Base-by-base conservation (phyloP, 2,888 invertebrate genomes). In the Empis stercorea region DNA sequence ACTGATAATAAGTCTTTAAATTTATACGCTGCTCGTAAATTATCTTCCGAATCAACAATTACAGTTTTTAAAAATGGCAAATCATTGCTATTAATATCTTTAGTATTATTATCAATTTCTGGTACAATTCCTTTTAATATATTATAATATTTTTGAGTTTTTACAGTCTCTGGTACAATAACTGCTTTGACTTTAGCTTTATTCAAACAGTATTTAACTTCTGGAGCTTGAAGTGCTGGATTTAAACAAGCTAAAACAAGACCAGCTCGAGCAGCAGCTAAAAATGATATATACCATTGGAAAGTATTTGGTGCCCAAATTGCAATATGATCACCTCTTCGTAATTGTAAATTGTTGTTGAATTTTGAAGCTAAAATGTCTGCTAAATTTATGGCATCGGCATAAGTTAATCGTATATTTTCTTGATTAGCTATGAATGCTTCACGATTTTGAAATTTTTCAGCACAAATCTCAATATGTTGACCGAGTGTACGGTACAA, bases 301-400 rank as follows among this genome's bases (percentile, higher is more conserved):
- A 76, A 63, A 32, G 73, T 71, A 66, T 88, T 92, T 1, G 87
- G 86, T 0, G 82, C 78, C 84, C 86, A 88, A 17, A 92, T 71
- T 1, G 83, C 89, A 4, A 93, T 60, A 10, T 82, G 68, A 59
- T 92, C 89, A 0, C 87, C 87, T 27, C 67, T 73, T 46, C 76
- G 61, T 15, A 89, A 58, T 0, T 88, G 88, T 20, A 86, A 57
- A n/a, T n/a, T n/a, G 36, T 76, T 74, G n/a, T 74, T 56, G 1
- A 91, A 71, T 1, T 85, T 84, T 1, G 81, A 80, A 0, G 87
- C 87, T 4, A 88, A 59, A 46, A 71, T 71, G 60, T 87, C 81
- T 1, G 66, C 71, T 58, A 75, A 69, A 30, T 67, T 58, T n/a
- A 75, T 54, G 0, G 76, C 58, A 32, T 76, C 66, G 0, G 58